Evolutionary conservation across 1,140 invertebrate species (phyloP), one percentile per base, ranked within the genome.

Genomic region (Sipha flava): DNA sequence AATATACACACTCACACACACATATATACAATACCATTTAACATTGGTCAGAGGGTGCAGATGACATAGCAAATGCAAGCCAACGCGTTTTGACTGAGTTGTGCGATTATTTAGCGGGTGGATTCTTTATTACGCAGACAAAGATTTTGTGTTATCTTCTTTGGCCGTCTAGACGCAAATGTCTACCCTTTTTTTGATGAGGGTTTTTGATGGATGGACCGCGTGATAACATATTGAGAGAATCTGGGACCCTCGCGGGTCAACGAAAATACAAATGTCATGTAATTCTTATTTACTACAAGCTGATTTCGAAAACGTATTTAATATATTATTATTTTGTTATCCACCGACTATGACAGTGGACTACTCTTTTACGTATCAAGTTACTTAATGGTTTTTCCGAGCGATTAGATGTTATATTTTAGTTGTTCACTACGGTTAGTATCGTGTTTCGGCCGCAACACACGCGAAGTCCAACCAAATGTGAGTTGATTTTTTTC

Each of bases 151-250:
- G 21, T 43, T 43, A 68, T 68, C 37, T 37, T 16, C 29, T 3
- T 37, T n/a, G 1, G 16, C n/a, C 16, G 66, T 70, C 66, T 70
- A 70, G 66, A 70, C 66, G 26, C 43, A 16, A 47, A 45, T 26
- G 23, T 45, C 64, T 68, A 68, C 64, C 64, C 64, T 68, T 68
- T 68, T 66, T 18, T 12, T 68, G 64, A 68, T n/a, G 64, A 68
- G 64, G 64, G 64, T 68, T 3, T 43, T 62, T n/a, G 31, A 37
- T 3, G 34, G 62, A 64, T 12, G 21, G 21, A 16, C 9, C n/a
- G 6, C 64, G 14, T 6, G 5, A 40, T n/a, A 37, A n/a, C 31
- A 37, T 64, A 21, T 18, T 37, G 18, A n/a, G n/a, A n/a, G n/a
- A n/a, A n/a, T 16, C 9, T 10, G 6, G 7, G 31, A 34, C 18